A percentile compares a stretch with the other conserved stretches of the same genome.
Evolutionary conservation across 2,888 invertebrate genomes (phyloP).

Genomic region (Scaptodrosophila latifasciaeformis): DNA sequence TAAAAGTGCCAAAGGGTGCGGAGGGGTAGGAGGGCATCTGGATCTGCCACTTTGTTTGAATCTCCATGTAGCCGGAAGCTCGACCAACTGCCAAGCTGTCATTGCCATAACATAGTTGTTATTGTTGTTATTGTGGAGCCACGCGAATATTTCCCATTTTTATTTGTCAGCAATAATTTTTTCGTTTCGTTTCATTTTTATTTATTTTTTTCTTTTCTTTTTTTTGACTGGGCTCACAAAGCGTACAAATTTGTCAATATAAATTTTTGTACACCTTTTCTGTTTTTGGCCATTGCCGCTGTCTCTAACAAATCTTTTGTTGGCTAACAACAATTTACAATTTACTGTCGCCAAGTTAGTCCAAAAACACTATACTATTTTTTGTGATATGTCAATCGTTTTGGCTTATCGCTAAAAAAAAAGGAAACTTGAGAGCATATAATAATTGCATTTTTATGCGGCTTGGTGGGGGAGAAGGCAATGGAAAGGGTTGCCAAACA

Average conservation of each 20-base stretch:
- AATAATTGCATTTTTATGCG: constrained; percentile 60
- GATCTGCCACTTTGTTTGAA: background rate
- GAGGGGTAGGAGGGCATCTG: background rate
- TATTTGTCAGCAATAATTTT: constrained; percentile 8
- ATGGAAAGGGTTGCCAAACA: no score
- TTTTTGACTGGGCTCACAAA: background rate
- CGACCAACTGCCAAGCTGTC: background rate
- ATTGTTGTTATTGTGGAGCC: background rate
- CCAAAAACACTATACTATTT: constrained; percentile 8
- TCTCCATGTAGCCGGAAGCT: no score
- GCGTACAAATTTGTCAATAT: constrained; percentile 7
- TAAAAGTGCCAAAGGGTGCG: no score
- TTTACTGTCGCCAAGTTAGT: constrained; percentile 50
- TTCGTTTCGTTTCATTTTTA: constrained; percentile 23
- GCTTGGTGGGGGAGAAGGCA: no score
- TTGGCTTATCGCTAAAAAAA: constrained; percentile 31
- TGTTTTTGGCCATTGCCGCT: background rate
- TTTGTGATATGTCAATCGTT: constrained; percentile 35
- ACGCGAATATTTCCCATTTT: constrained; percentile 23
- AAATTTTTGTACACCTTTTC: background rate
- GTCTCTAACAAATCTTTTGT: no score
- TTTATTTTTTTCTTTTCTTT: constrained; percentile 13
- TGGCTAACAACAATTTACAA: constrained; percentile 35
- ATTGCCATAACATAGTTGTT: background rate
- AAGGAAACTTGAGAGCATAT: constrained; percentile 28